Evolutionary conservation across 2,113 vertebrate genomes (phyloP), one percentile per base, ranked within the genome.

Genomic region (Tragelaphus buxtoni): DNA sequence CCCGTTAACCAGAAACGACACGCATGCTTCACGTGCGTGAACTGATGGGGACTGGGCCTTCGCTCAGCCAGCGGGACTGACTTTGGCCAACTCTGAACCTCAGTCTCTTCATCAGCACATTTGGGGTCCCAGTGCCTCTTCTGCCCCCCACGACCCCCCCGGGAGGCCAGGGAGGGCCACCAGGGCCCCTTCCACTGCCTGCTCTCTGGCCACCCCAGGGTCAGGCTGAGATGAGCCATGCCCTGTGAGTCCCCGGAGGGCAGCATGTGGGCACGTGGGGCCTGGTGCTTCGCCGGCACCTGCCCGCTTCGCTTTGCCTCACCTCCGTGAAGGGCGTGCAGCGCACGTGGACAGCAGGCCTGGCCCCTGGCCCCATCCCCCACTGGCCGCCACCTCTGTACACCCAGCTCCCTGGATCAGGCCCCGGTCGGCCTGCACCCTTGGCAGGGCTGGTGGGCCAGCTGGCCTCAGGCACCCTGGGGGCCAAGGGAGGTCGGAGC

Each of bases 21-120:
- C 0, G 0, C 4, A 0, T 20, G 39, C 30, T 17, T 18, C 42
- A 1, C 4, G 7, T 22, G 3, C 1, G 61, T 63, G 28, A 35
- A 35, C 42, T 3, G 39, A 51, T 0, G 12, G 35, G 22, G 7
- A 3, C 61, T 1, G 47, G 61, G 55, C 35, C 7, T 20, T 4
- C 14, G 28, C 53, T 13, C 22, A n/a, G 14, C 22, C 26, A 16
- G 2, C 0, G 10, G n/a, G n/a, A 0, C 28, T 1, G 53, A 11
- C 45, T 14, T 22, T 16, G 53, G 45, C n/a, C 28, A 28, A 28
- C 69, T 16, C 69, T 47, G 65, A 16, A 11, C 45, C 65, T 55
- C 4, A 1, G 30, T 9, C 14, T 32, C 45, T 60, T 47, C 55
- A 14, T 18, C 35, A 3, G 35, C 16, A 42, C 12, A 74, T 30